Evolutionary conservation across 2,113 vertebrate genomes (phyloP).

Genomic region (Brienomyrus brachyistius): DNA sequence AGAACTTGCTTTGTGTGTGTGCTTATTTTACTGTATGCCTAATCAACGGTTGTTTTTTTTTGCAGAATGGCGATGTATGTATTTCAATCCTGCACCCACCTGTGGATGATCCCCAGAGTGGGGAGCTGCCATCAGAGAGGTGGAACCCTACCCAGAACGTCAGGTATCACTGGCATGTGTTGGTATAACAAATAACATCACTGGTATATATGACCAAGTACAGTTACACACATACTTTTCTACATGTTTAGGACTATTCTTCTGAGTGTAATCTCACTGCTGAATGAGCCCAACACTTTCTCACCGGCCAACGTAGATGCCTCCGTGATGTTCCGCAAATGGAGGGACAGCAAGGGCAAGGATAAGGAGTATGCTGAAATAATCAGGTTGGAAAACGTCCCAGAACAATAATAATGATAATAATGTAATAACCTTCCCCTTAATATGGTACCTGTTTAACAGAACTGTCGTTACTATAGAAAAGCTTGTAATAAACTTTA

Average conservation of each 20-base stretch:
- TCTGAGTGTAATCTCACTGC: conserved; percentile 93
- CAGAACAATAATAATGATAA: background rate
- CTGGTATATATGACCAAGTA: conserved; percentile 8
- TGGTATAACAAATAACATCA: background rate
- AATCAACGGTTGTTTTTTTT: background rate
- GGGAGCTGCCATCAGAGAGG: conserved; percentile 93
- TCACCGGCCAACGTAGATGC: conserved; percentile 95
- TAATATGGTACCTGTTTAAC: background rate
- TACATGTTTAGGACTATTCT: conserved; percentile 75
- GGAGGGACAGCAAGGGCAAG: conserved; percentile 98
- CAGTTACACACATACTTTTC: background rate
- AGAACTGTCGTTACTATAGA: background rate
- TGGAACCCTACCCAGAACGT: conserved; percentile 99
- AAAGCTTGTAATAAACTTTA: background rate
- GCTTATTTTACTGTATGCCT: background rate
- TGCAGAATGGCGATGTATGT: conserved; percentile 92
- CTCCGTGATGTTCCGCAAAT: conserved; percentile 97
- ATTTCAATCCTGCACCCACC: conserved; percentile 98
- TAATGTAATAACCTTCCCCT: background rate
- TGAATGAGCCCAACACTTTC: conserved; percentile 98
- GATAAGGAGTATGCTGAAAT: conserved; percentile 97
- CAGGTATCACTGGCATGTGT: conserved; percentile 62
- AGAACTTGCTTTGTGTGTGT: background rate
- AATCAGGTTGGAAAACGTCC: conserved; percentile 69
- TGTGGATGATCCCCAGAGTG: conserved; percentile 96